Percentiles rank a stretch among this genome's conserved stretches.
phyloP scores from a whole-genome alignment of 2,888 invertebrate genomes.

The Lordiphosa fenestrarum region DNA sequence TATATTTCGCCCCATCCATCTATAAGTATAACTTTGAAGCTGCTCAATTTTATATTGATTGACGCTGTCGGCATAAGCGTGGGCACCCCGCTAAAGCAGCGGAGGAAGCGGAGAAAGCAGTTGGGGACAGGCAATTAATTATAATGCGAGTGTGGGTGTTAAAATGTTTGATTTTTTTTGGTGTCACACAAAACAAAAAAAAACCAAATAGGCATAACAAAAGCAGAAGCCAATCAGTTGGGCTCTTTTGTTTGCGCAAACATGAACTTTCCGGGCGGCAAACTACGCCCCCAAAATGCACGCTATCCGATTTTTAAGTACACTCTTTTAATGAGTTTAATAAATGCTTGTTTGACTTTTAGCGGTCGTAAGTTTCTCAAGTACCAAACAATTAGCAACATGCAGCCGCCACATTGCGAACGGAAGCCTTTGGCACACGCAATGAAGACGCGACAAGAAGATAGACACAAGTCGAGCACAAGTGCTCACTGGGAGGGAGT shows the following conservation, averaged over 20 bases:
- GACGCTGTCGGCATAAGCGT: conserved; percentile 47
- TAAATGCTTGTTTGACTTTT: conserved; percentile 68
- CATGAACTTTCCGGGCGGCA: conserved; percentile 15
- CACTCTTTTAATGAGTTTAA: conserved; percentile 65
- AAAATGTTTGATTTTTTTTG: conserved; percentile 36
- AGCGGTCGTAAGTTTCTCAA: conserved; percentile 67
- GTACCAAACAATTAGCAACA: conserved; percentile 66
- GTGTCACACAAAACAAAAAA: conserved; percentile 10
- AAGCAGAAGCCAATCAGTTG: conserved; percentile 56
- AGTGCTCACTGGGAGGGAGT: conserved; percentile 15
- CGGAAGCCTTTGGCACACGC: conserved; percentile 58
- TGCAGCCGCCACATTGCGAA: conserved; percentile 58
- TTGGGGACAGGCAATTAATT: conserved; percentile 62
- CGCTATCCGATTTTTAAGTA: conserved; percentile 36
- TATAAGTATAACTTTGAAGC: conserved; percentile 35
- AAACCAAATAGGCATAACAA: conserved; percentile 68
- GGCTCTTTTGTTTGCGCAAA: conserved; percentile 55
- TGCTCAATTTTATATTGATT: conserved; percentile 44
- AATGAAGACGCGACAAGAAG: conserved; percentile 19
- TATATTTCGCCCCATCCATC: conserved; percentile 13
- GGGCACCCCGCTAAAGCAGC: conserved; percentile 26
- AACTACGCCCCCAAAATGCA: conserved; percentile 24
- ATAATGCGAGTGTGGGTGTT: conserved; percentile 59
- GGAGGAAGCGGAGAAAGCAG: neutral
- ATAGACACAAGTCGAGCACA: conserved; percentile 18